Evolutionary conservation across 2,113 vertebrate genomes (phyloP), one percentile per base, ranked within the genome.

Genomic region (Mormyrus lacerda): DNA sequence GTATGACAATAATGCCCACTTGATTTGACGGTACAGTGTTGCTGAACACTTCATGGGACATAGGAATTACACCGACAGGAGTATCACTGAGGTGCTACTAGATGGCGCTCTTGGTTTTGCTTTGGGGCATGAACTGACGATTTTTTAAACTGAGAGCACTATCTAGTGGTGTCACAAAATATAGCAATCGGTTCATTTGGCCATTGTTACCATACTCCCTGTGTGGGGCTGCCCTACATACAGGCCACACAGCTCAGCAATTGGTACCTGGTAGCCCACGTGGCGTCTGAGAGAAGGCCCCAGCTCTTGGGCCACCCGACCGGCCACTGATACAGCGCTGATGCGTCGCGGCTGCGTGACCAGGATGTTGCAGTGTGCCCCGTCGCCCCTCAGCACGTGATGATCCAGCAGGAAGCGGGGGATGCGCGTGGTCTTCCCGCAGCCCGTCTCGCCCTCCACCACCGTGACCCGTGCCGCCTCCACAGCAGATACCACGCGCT

Each of bases 341-440:
- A 99, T 99, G 19, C 98, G 94, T 0, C 98, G 96, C 0, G 98
- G 98, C 91, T 99, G 98, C 0, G 98, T 99, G 93, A 99, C 97
- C 73, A 99, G 93, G 48, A 99, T 92, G 42, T 99, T 99, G 94
- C 98, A 99, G 87, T 94, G 91, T 0, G 98, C 97, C 0, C 98
- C 98, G 0, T 93, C 93, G 0, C 98, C 97, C 3, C 93, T 94
- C 31, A 94, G 94, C 88, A 97, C 96, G 0, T 94, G 91, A 19
- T 96, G 96, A 89, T 99, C 98, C 94, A 99, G 94, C 88, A 99
- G 94, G 88, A 99, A 95, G 92, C 98, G 98, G 0, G 98, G 98
- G 91, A 99, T 97, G 8, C 98, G 94, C 0, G 98, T 99, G 10
- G 98, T 99, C 53, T 99, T 99, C 17, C 98, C 98, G 0, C 98